phyloP scores from a whole-genome alignment of 2,113 vertebrate species.

The Poecile atricapillus region DNA sequence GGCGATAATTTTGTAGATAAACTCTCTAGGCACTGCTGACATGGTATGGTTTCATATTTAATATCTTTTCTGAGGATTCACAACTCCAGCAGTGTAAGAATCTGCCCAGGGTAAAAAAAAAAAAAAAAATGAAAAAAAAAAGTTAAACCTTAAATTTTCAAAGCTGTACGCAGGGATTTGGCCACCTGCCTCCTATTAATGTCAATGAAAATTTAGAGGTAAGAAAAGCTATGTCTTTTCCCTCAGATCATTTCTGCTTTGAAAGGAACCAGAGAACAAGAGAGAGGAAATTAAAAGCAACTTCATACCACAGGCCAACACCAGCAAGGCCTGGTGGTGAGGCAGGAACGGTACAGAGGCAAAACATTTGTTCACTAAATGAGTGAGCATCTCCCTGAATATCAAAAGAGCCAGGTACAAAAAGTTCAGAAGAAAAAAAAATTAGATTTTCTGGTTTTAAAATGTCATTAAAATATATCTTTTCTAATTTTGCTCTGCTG shows the following conservation, averaged over 20 bases:
- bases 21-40: slow-evolving; percentile 50
- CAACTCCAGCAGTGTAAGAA: not conserved
- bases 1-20: slow-evolving; percentile 62
- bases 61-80: slow-evolving; percentile 36
- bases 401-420: not conserved
- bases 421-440: not conserved
- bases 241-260: slow-evolving; percentile 12
- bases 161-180: slow-evolving; percentile 27
- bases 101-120: not conserved
- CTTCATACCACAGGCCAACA: not conserved
- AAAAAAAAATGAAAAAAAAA: not conserved
- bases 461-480: slow-evolving; percentile 68
- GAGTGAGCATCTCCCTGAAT: not conserved
- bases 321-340: not conserved
- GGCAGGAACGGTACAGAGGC: not conserved
- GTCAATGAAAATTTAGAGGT: slow-evolving; percentile 52
- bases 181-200: slow-evolving; percentile 55
- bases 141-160: slow-evolving; percentile 55
- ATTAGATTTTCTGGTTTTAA: not conserved
- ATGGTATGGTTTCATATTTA: slow-evolving; percentile 39
- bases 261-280: slow-evolving; percentile 5
- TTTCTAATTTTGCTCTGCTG: slow-evolving; percentile 61
- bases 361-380: not conserved
- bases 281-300: slow-evolving; percentile 46
- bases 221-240: slow-evolving; percentile 5